These are phyloP conservation scores for Streblospio benedicti DNA, from an alignment of 1,140 invertebrate genomes.

Conservation along the genomic window DNA sequence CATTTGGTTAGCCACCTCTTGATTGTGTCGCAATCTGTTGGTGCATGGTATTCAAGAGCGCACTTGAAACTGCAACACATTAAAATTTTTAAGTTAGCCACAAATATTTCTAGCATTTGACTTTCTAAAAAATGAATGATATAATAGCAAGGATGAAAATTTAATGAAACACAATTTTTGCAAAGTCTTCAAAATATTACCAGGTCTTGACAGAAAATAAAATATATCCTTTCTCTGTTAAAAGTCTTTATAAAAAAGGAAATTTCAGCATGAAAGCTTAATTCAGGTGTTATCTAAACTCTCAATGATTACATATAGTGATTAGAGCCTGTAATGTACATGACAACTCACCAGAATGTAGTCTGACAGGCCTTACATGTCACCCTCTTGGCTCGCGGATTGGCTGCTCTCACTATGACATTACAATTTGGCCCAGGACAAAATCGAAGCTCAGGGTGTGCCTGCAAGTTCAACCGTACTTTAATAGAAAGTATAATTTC, in stretches of 20 bases:
- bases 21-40: conserved; percentile 91
- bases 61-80: conserved; percentile 65
- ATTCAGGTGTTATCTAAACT: too few species aligned
- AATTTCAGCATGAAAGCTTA: too few species aligned
- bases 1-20: conserved; percentile 98
- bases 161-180: background rate
- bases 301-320: too few species aligned
- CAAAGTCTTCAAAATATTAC: too few species aligned
- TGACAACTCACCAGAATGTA: conserved; percentile 65
- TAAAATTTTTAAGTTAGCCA: background rate
- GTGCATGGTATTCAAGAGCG: conserved; percentile 93
- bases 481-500: background rate
- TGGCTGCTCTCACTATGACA: conserved; percentile 68
- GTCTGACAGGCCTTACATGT: conserved; percentile 70
- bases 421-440: conserved; percentile 95
- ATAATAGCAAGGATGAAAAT: background rate
- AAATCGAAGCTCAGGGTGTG: conserved; percentile 56
- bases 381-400: conserved; percentile 68
- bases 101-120: background rate
- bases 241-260: too few species aligned
- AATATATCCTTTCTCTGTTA: conserved; percentile 1
- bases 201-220: background rate
- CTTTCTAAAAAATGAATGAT: background rate
- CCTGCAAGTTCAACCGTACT: conserved; percentile 29
- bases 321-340: too few species aligned